Percentiles rank a stretch among this genome's conserved stretches.
These are phyloP conservation scores for Drosophila nikananu DNA, from an alignment of 1,140 invertebrate species.

Conservation along the genomic window DNA sequence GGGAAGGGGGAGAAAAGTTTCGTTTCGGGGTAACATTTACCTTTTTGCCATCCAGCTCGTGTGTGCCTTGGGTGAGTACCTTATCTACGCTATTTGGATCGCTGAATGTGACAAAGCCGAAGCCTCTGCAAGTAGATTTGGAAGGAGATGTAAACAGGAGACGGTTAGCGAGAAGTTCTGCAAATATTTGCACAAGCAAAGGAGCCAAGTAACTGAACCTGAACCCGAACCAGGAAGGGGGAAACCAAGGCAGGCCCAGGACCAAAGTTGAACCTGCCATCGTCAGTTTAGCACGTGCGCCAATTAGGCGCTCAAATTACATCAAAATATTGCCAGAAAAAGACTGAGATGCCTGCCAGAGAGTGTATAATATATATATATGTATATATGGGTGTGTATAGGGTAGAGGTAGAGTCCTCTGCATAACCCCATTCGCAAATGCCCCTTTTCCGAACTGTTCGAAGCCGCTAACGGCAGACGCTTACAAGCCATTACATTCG, in stretches of 20 bases:
- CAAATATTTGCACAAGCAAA: conserved; percentile 73
- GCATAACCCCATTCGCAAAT: conserved; percentile 34
- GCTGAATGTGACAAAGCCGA: conserved; percentile 98
- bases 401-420: conserved; percentile 1
- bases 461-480: conserved; percentile 75
- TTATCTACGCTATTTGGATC: conserved; percentile 97
- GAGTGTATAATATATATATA: not conserved
- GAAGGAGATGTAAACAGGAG: conserved; percentile 43
- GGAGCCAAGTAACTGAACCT: conserved; percentile 57
- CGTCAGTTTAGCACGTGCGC: conserved; percentile 73
- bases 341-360: conserved; percentile 7
- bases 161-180: conserved; percentile 54
- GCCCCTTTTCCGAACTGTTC: conserved; percentile 61
- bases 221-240: conserved; percentile 11
- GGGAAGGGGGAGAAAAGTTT: conserved; percentile 4
- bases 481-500: conserved; percentile 77
- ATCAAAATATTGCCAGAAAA: conserved; percentile 77
- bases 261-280: conserved; percentile 49
- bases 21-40: conserved; percentile 86
- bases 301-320: conserved; percentile 83
- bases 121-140: conserved; percentile 92
- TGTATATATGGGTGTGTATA: not conserved
- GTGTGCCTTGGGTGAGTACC: conserved; percentile 96
- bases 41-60: conserved; percentile 98
- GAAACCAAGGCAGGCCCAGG: not conserved